phyloP scores from a whole-genome alignment of 1,140 invertebrate species.

The Leptinotarsa texana region DNA sequence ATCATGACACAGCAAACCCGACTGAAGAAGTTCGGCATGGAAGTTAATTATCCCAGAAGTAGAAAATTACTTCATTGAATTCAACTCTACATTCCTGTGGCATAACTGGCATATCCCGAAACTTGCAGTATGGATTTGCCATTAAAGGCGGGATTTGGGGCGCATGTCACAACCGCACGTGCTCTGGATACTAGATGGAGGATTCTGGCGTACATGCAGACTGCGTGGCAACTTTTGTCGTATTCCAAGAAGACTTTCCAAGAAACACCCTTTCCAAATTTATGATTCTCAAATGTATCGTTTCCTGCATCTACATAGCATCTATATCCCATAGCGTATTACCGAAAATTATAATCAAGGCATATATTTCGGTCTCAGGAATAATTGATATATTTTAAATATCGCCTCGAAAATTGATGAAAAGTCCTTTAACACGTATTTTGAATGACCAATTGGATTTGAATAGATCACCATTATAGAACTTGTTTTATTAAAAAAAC shows the following conservation, averaged over 20 bases:
- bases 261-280: constrained; percentile 5
- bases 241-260: neutral
- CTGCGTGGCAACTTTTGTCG: constrained; percentile 33
- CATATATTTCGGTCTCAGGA: no score
- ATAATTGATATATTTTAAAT: no score
- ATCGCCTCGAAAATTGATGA: no score
- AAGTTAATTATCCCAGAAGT: neutral
- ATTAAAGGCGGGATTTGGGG: constrained; percentile 43
- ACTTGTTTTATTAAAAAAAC: no score
- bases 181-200: constrained; percentile 38
- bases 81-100: constrained; percentile 19
- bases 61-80: constrained; percentile 10
- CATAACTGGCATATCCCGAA: constrained; percentile 21
- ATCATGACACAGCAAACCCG: neutral
- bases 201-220: constrained; percentile 25
- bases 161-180: constrained; percentile 47
- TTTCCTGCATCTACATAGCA: constrained; percentile 7
- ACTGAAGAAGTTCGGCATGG: neutral
- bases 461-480: no score
- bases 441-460: no score
- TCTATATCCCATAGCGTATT: neutral
- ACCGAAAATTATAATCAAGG: no score
- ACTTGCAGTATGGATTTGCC: constrained; percentile 50
- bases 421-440: no score
- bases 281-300: constrained; percentile 1